phyloP scores from a whole-genome alignment of 2,113 vertebrate genomes.

The Tyto alba region DNA sequence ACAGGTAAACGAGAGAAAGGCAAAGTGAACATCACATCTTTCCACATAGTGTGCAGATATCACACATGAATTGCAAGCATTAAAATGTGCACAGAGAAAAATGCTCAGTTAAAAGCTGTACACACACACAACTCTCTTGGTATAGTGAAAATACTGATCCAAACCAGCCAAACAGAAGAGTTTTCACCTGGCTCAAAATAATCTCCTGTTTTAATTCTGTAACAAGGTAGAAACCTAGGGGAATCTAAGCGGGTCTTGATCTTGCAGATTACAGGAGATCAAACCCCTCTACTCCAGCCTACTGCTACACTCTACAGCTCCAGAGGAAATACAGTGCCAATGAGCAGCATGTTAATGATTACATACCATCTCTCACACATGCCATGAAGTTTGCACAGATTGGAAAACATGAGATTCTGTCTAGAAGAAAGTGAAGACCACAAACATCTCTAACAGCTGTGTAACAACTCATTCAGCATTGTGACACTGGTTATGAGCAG shows the following conservation, averaged over 20 bases:
- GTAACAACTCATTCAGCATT: background rate
- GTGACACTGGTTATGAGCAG: background rate
- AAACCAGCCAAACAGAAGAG: background rate
- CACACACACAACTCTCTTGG: too few species aligned
- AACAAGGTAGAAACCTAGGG: background rate
- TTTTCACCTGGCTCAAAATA: background rate
- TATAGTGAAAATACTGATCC: background rate
- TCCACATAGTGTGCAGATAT: background rate
- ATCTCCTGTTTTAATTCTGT: background rate
- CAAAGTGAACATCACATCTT: background rate
- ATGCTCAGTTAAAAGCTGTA: background rate
- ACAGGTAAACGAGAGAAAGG: background rate
- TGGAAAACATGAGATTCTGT: background rate
- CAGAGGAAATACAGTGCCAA: background rate
- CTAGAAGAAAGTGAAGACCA: background rate
- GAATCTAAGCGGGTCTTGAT: background rate
- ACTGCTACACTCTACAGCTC: background rate
- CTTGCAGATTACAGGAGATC: background rate
- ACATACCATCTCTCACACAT: background rate
- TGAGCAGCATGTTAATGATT: background rate
- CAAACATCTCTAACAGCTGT: background rate
- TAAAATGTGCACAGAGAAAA: background rate
- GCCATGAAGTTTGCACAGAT: background rate
- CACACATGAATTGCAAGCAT: background rate
- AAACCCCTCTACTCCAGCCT: background rate